Conservation (phyloP, 2,113 vertebrate genomes). For the Chionodraco myersi region DNA sequence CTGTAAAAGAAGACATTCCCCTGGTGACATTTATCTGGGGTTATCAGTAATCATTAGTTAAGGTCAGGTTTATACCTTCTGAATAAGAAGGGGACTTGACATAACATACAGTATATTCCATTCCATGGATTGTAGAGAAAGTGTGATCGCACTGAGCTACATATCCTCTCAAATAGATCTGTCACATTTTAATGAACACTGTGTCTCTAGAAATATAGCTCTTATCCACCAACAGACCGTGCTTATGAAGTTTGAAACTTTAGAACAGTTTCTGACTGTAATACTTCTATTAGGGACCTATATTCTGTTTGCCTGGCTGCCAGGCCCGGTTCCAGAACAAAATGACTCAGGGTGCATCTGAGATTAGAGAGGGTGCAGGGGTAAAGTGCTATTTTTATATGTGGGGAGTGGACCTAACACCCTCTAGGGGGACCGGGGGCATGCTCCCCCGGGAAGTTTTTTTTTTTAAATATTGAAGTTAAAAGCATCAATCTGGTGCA, state of each 20-base stretch:
- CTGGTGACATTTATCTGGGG: conserved; percentile 71
- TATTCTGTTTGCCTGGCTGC: conserved; percentile 42
- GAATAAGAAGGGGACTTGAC: conserved; percentile 27
- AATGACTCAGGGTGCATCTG: no score
- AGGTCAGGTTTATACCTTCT: conserved; percentile 63
- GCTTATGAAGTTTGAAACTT: conserved; percentile 24
- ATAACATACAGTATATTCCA: conserved; percentile 27
- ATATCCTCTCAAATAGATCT: conserved; percentile 38
- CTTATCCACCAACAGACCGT: conserved; percentile 25
- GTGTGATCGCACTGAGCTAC: conserved; percentile 13
- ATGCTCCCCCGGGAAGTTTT: no score
- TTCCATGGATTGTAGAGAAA: background rate
- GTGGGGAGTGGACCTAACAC: no score
- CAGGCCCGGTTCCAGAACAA: no score
- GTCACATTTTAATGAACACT: conserved; percentile 31
- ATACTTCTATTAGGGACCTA: conserved; percentile 23
- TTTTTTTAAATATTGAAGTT: no score
- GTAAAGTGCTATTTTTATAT: no score
- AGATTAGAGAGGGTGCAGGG: no score
- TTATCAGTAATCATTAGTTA: conserved; percentile 66
- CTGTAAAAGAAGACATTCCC: conserved; percentile 53
- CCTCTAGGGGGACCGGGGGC: no score
- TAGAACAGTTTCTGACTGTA: conserved; percentile 25
- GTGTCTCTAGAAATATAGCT: conserved; percentile 11
- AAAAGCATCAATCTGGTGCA: no score